Evolutionary conservation across 1,140 invertebrate species (phyloP).

Genomic region (Drosophila arizonae): DNA sequence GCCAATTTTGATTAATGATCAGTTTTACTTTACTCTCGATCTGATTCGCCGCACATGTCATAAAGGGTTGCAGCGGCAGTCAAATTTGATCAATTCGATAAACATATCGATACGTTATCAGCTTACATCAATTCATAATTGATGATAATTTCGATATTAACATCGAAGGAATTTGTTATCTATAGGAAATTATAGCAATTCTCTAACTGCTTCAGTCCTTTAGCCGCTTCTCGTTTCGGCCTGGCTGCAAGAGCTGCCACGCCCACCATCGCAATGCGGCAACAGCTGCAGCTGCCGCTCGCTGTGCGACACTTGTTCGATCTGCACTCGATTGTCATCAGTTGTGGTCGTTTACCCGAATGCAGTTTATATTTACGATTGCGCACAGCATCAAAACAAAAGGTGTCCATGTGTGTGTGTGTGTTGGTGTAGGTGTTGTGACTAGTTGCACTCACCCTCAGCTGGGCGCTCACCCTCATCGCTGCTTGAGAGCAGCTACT

Average conservation of each 20-base stretch:
- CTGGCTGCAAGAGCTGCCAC: constrained; percentile 1
- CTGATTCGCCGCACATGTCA: background rate
- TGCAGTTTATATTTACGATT: constrained; percentile 66
- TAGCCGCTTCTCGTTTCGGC: background rate
- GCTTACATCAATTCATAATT: background rate
- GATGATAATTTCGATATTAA: too few relatives aligned
- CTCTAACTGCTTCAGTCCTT: background rate
- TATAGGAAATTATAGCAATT: too few relatives aligned
- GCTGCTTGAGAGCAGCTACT: constrained; percentile 22
- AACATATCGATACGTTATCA: background rate
- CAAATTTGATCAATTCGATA: too few relatives aligned
- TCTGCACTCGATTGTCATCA: constrained; percentile 30
- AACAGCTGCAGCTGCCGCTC: constrained; percentile 25
- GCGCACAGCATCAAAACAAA: constrained; percentile 34
- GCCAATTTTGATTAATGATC: constrained; percentile 62
- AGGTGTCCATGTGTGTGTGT: background rate
- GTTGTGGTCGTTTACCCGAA: constrained; percentile 28
- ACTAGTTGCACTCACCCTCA: constrained; percentile 37
- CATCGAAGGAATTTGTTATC: too few relatives aligned
- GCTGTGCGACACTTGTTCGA: constrained; percentile 23
- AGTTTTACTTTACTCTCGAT: background rate
- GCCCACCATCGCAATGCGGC: constrained; percentile 5
- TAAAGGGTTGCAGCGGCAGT: constrained; percentile 1
- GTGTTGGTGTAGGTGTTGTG: constrained; percentile 37
- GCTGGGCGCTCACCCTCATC: constrained; percentile 1